These are phyloP conservation scores for Eulemur mongoz DNA, from an alignment of 2,797 vertebrate genomes.

Conservation along the genomic window DNA sequence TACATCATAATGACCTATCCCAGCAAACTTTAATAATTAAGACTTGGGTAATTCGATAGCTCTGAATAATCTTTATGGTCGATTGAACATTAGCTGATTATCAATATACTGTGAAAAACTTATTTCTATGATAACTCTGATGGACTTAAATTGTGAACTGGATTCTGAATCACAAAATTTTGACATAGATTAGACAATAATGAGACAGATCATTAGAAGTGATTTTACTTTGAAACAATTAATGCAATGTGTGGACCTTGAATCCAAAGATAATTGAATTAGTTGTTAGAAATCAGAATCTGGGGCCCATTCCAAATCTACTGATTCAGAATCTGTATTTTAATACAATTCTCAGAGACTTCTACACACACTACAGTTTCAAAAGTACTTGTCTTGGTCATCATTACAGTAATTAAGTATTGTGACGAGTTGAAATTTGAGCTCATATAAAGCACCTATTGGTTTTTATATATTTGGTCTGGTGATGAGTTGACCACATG, in stretches of 20 bases:
- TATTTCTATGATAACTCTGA: background rate
- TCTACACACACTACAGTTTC: background rate
- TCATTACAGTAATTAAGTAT: background rate
- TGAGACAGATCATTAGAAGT: background rate
- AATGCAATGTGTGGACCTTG: background rate
- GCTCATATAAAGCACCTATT: background rate
- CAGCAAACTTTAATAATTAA: conserved; percentile 14
- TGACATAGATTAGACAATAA: background rate
- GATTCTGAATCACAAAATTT: background rate
- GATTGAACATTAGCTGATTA: background rate
- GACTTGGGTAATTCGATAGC: background rate
- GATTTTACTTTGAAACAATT: background rate
- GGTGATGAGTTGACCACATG: background rate
- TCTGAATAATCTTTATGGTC: background rate
- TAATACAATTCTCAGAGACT: background rate
- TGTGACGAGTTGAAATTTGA: background rate
- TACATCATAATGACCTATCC: background rate
- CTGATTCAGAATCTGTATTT: background rate
- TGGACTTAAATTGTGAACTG: background rate
- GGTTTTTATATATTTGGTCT: background rate
- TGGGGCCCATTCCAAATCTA: background rate
- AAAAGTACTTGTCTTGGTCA: background rate
- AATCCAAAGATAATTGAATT: background rate
- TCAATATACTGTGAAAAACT: background rate
- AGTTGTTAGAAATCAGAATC: background rate